Evolutionary conservation across 2,888 invertebrate genomes (phyloP).

Genomic region (Drosophila mercatorum): DNA sequence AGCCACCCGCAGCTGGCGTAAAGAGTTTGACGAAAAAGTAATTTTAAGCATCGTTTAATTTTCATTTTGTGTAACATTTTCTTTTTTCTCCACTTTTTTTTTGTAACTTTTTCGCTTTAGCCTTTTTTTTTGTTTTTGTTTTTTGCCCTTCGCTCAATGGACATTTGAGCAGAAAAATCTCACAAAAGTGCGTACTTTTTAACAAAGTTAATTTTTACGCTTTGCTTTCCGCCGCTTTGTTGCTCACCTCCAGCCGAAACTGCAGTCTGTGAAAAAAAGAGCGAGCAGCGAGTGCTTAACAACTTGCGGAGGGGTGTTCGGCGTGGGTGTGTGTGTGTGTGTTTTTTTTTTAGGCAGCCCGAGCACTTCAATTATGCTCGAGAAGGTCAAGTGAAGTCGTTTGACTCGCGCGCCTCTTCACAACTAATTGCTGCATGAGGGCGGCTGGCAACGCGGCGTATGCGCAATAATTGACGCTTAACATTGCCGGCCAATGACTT

Average conservation of each 20-base stretch:
- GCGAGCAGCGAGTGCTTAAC: constrained; percentile 29
- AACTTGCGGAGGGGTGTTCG: constrained; percentile 51
- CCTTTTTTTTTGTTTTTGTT: constrained; percentile 48
- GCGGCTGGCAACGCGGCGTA: constrained; percentile 34
- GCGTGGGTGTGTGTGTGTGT: constrained; percentile 26
- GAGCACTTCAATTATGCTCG: constrained; percentile 49
- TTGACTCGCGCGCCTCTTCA: constrained; percentile 14
- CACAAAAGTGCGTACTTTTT: constrained; percentile 68
- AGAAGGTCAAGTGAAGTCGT: constrained; percentile 60
- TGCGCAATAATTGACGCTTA: constrained; percentile 45
- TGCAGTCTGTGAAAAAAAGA: constrained; percentile 35
- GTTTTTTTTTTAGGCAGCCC: constrained; percentile 35
- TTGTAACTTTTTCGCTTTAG: constrained; percentile 47
- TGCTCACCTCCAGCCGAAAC: constrained; percentile 13
- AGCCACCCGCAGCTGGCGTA: constrained; percentile 46
- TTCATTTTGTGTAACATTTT: constrained; percentile 67
- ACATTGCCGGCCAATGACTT: constrained; percentile 20
- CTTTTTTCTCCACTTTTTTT: constrained; percentile 17
- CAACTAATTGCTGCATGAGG: constrained; percentile 47
- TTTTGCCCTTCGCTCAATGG: constrained; percentile 42
- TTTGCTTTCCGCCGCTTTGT: constrained; percentile 51
- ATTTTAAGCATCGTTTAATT: constrained; percentile 82
- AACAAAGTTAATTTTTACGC: constrained; percentile 78
- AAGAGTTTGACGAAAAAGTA: constrained; percentile 81
- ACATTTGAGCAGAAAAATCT: constrained; percentile 73